Evolutionary conservation across 2,888 invertebrate species (phyloP).

Genomic region (Pristionchus japonicus): DNA sequence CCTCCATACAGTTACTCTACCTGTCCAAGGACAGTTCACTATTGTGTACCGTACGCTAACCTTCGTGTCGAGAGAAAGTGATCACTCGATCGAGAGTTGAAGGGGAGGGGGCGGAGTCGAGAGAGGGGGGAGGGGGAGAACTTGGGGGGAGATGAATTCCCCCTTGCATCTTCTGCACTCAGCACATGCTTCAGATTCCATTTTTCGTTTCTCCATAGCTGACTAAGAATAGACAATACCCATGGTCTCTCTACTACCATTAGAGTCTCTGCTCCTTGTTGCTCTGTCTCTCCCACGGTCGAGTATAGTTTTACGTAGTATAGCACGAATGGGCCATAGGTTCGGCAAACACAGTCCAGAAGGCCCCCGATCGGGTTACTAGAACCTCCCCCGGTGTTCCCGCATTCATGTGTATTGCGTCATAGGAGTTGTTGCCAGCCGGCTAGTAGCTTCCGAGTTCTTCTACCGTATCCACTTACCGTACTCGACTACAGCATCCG

Average conservation of each 20-base stretch:
- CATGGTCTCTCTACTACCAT: neutral
- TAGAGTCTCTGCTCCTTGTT: neutral
- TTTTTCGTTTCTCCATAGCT: neutral
- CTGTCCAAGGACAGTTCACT: neutral
- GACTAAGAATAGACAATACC: neutral
- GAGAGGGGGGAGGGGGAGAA: neutral
- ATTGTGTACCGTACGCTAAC: conserved; percentile 17
- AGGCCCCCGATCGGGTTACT: neutral
- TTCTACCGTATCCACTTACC: neutral
- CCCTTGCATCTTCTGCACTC: neutral
- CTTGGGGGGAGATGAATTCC: conserved; percentile 24
- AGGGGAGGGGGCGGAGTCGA: conserved; percentile 28
- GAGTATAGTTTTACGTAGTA: conserved; percentile 18
- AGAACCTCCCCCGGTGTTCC: conserved; percentile 11
- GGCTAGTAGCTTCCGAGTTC: neutral
- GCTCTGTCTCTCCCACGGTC: neutral
- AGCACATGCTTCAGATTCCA: conserved; percentile 12
- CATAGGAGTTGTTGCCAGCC: conserved; percentile 13
- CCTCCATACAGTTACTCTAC: conserved; percentile 15
- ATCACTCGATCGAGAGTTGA: neutral
- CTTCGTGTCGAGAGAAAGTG: conserved; percentile 37
- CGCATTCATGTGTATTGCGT: neutral
- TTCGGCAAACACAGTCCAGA: conserved; percentile 19
- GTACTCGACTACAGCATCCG: neutral
- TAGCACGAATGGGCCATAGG: neutral